Percentiles rank a stretch among this genome's conserved stretches.
Conservation (phyloP, 2,113 vertebrate genomes). For the Saccopteryx bilineata region DNA sequence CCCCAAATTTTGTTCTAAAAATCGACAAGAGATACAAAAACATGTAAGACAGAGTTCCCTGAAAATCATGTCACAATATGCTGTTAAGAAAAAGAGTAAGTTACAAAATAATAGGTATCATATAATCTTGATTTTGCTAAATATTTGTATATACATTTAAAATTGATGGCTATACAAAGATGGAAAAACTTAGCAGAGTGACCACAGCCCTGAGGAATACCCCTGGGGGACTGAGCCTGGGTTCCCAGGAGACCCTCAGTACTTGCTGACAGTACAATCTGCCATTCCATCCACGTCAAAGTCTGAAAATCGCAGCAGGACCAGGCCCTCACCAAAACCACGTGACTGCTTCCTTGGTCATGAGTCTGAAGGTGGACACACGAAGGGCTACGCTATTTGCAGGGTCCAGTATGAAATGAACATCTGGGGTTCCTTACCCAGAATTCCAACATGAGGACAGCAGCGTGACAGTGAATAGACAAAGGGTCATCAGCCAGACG, state of each 20-base stretch:
- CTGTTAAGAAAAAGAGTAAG: neutral
- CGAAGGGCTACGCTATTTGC: neutral
- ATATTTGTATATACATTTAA: neutral
- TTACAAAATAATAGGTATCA: neutral
- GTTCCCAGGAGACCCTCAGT: neutral
- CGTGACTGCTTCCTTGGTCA: neutral
- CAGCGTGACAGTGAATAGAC: neutral
- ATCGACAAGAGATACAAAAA: neutral
- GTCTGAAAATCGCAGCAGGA: neutral
- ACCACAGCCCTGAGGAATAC: neutral
- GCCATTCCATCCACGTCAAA: neutral
- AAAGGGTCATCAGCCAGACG: rapidly evolving
- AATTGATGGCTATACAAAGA: neutral
- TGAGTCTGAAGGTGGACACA: neutral
- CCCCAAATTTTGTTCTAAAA: neutral
- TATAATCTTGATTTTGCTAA: neutral
- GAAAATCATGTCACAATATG: neutral
- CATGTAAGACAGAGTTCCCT: neutral
- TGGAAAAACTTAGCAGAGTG: neutral
- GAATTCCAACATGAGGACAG: neutral
- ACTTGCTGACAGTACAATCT: neutral
- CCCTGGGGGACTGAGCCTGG: neutral
- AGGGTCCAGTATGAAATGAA: too few relatives aligned
- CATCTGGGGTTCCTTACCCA: neutral
- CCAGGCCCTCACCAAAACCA: neutral